Percentiles rank a stretch among this genome's conserved stretches.
Conservation (phyloP, 64 coral and sea anemone genomes). For the Montipora capricornis region DNA sequence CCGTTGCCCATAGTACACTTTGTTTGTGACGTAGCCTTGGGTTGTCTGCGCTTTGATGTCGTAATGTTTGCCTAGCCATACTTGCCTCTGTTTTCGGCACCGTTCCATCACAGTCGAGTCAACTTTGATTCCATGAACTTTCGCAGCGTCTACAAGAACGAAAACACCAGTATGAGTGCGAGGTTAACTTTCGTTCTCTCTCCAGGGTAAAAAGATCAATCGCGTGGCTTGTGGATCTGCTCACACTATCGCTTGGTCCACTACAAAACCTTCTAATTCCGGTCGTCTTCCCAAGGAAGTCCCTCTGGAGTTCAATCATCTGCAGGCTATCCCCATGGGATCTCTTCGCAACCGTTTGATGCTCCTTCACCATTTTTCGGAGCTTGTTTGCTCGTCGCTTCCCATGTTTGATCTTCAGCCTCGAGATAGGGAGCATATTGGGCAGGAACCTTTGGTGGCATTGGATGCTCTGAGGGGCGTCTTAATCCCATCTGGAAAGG, state of each 20-base stretch:
- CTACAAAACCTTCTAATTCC: conserved; percentile 93
- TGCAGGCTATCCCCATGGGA: conserved; percentile 74
- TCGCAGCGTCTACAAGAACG: neutral
- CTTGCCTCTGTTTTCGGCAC: too few relatives aligned
- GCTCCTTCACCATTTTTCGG: conserved; percentile 95
- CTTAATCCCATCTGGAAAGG: conserved; percentile 88
- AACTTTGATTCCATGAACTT: neutral
- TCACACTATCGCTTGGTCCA: conserved; percentile 98
- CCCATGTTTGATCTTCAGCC: conserved; percentile 93
- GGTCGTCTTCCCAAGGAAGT: conserved; percentile 89
- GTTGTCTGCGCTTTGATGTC: too few relatives aligned
- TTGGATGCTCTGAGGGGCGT: conserved; percentile 88
- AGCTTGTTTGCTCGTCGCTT: conserved; percentile 94
- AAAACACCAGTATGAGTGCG: neutral
- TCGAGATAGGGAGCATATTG: conserved; percentile 55
- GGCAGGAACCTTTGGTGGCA: conserved; percentile 67
- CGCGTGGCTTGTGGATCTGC: conserved; percentile 97
- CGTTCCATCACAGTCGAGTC: too few relatives aligned
- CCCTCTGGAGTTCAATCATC: conserved; percentile 95
- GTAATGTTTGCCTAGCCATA: too few relatives aligned
- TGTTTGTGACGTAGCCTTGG: too few relatives aligned
- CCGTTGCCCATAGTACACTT: too few relatives aligned
- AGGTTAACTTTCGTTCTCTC: neutral
- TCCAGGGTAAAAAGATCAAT: conserved; percentile 95
- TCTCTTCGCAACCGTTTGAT: conserved; percentile 88